Evolutionary conservation across 2,113 vertebrate genomes (phyloP).

Genomic region (Ciconia boyciana): DNA sequence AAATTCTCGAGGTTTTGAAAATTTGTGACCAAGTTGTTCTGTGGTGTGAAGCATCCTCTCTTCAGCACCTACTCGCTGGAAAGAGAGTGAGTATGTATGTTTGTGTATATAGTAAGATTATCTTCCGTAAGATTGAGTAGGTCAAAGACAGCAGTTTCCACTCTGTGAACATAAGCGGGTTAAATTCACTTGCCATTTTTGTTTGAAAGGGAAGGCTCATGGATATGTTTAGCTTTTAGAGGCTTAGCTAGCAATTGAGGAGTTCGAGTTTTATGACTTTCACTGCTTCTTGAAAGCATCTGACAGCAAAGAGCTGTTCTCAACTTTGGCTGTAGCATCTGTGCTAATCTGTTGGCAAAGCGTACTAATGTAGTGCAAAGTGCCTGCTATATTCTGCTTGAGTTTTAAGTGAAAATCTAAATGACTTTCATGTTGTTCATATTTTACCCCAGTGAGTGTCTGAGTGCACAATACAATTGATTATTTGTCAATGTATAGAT

Average conservation of each 20-base stretch:
- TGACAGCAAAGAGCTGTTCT: not conserved
- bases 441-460: not conserved
- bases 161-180: not conserved
- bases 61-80: not conserved
- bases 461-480: not conserved
- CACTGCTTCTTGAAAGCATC: not conserved
- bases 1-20: not conserved
- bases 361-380: not conserved
- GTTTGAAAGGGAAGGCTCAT: not conserved
- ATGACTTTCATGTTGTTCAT: not conserved
- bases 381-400: not conserved
- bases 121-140: not conserved
- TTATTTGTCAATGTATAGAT: not conserved
- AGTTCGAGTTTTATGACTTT: slow-evolving; percentile 1
- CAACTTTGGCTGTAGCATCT: not conserved
- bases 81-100: not conserved
- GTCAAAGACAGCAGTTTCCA: not conserved
- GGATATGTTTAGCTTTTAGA: not conserved
- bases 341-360: not conserved
- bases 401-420: not conserved
- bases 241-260: not conserved
- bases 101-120: not conserved
- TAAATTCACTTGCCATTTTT: not conserved
- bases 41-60: not conserved
- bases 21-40: not conserved